Evolutionary conservation across 2,888 invertebrate genomes (phyloP).

Genomic region (Cataglyphis livida): DNA sequence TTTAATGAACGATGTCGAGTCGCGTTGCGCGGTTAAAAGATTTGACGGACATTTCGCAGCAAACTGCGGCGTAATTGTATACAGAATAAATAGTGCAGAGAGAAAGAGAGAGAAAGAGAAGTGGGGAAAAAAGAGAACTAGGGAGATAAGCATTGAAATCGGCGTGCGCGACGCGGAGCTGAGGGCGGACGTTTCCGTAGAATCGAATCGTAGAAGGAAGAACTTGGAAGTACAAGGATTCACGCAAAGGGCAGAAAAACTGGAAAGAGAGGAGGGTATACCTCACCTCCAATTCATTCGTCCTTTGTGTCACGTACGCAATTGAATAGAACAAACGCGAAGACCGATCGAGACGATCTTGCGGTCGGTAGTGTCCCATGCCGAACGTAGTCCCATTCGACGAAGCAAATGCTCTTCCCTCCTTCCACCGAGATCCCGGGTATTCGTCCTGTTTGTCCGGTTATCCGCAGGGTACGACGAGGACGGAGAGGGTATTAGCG

Average conservation of each 20-base stretch:
- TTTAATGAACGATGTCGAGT: conserved; percentile 48
- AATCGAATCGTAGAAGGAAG: conserved; percentile 45
- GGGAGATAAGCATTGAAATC: conserved; percentile 17
- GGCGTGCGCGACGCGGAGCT: conserved; percentile 4
- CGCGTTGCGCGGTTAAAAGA: conserved; percentile 33
- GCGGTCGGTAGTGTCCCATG: conserved; percentile 68
- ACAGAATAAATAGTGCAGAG: conserved; percentile 43
- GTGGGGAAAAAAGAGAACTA: background rate
- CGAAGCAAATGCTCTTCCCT: conserved; percentile 58
- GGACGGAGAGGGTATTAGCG: conserved; percentile 69
- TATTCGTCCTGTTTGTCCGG: conserved; percentile 66
- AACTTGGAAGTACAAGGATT: conserved; percentile 11
- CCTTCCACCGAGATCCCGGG: conserved; percentile 33
- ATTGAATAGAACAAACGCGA: conserved; percentile 49
- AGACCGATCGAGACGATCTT: conserved; percentile 54
- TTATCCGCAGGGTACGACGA: conserved; percentile 25
- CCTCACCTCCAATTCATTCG: conserved; percentile 18
- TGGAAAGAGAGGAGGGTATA: background rate
- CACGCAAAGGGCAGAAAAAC: background rate
- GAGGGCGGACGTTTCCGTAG: conserved; percentile 26
- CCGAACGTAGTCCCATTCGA: conserved; percentile 54
- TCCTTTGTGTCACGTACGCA: conserved; percentile 53
- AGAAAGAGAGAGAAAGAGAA: background rate
- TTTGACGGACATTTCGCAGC: conserved; percentile 47
- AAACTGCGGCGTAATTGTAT: conserved; percentile 52